Percentiles rank a stretch among this genome's conserved stretches.
These are phyloP conservation scores for Uropetala carovei DNA, from an alignment of 2,888 invertebrate genomes.

Conservation along the genomic window DNA sequence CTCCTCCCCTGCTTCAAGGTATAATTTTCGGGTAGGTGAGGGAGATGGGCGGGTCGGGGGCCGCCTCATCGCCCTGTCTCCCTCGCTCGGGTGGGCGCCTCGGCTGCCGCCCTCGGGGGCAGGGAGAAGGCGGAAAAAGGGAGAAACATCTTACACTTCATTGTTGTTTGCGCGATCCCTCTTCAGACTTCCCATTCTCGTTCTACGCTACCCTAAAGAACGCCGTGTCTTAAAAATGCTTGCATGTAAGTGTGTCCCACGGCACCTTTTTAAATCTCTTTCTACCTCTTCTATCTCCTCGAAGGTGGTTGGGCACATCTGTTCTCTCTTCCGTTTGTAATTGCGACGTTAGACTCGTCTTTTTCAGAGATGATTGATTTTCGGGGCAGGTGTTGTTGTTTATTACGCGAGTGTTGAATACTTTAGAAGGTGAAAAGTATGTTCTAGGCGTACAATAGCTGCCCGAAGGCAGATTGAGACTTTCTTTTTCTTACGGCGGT, in stretches of 20 bases:
- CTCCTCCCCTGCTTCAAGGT: slow-evolving; percentile 35
- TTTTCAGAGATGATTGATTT: slow-evolving; percentile 19
- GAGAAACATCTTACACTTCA: slow-evolving; percentile 13
- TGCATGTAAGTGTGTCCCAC: background rate
- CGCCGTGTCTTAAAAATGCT: background rate
- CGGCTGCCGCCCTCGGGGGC: background rate
- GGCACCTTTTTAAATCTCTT: slow-evolving; percentile 12
- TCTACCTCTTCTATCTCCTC: background rate
- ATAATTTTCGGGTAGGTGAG: slow-evolving; percentile 56
- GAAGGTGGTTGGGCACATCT: background rate
- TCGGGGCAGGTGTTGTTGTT: background rate
- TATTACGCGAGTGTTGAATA: background rate
- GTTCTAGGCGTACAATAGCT: background rate
- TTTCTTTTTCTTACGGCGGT: background rate
- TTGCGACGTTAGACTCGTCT: background rate
- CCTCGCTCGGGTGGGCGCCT: background rate
- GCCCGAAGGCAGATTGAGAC: background rate
- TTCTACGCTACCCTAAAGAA: background rate
- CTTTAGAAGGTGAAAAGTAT: background rate
- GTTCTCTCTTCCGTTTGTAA: background rate
- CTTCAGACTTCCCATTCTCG: background rate
- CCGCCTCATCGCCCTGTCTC: slow-evolving; percentile 5
- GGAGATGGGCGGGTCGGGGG: slow-evolving; percentile 4
- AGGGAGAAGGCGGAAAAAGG: background rate
- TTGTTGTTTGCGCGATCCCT: slow-evolving; percentile 45